Base-by-base conservation (phyloP, 2,113 vertebrate genomes). In the Podarcis muralis region DNA sequence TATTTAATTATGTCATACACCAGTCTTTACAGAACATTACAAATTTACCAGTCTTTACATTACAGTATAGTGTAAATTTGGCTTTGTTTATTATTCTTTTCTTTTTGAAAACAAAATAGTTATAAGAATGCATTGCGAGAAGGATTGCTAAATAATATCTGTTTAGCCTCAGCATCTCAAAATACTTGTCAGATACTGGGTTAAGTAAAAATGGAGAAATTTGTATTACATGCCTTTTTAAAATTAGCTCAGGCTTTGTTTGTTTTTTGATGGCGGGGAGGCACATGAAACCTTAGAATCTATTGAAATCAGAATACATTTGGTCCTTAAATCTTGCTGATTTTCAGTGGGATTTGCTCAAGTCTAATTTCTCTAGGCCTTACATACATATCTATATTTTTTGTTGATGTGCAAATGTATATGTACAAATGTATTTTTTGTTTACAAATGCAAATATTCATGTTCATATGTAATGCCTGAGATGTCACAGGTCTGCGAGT, bases 181-280 rank as follows among this genome's bases (percentile, higher is more conserved):
- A 90, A 62, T 91, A 89, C 4, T 81, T 89, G 76, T 91, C 69
- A 88, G 86, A 92, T 92, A 59, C 75, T 2, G 13, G 85, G n/a
- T 94, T 91, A 82, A 93, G 92, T 83, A 0, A 82, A 90, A 92
- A 91, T 57, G 22, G 53, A 27, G 12, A 22, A 90, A 90, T 35
- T 37, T 20, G 77, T 22, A 84, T 74, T 84, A 20, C 35, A 53
- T 68, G 22, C 88, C 88, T 85, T 93, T 86, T 92, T 23, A 89
- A 84, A 93, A 90, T 93, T 88, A 90, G 88, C 59, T 87, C 84
- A 20, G 16, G 59, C 18, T 62, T 62, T 4, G 81, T 83, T 37
- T 71, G 25, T 69, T 25, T 30, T 37, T 86, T 27, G 5, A 32
- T 27, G 4, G 35, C 6, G 22, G 20, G 35, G 6, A 83, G 35